Percentiles rank a stretch among this genome's conserved stretches.
Conservation (phyloP, 2,113 vertebrate genomes). For the Grus americana region DNA sequence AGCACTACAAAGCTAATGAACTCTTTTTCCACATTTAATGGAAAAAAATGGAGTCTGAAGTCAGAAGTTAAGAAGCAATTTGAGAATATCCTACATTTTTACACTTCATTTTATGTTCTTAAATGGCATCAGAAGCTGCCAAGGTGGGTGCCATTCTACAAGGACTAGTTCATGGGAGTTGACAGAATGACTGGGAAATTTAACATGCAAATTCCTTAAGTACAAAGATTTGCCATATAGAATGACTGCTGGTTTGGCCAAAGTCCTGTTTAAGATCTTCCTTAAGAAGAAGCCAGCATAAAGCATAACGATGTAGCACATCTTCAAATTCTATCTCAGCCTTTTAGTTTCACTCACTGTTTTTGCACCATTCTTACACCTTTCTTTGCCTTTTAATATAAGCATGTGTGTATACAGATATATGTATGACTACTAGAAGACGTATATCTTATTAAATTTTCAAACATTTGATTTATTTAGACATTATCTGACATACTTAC, state of each 20-base stretch:
- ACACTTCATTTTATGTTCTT: neutral
- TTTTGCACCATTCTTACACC: neutral
- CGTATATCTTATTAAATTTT: neutral
- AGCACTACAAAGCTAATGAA: neutral
- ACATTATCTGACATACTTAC: conserved; percentile 61
- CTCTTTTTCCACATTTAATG: neutral
- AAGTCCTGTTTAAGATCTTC: neutral
- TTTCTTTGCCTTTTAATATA: neutral
- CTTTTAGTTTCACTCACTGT: neutral
- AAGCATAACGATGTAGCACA: neutral
- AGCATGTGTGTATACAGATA: neutral
- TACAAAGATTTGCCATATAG: neutral
- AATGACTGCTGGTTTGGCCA: neutral
- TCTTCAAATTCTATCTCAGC: neutral
- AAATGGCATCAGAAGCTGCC: neutral
- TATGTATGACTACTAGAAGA: neutral
- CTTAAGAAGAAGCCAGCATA: neutral
- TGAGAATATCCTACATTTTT: neutral
- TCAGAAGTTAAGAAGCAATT: neutral
- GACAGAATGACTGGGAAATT: neutral
- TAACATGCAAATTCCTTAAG: neutral
- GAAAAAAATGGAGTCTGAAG: neutral
- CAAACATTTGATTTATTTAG: neutral
- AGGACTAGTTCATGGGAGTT: neutral
- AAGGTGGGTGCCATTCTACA: neutral